A percentile compares a stretch with the other conserved stretches of the same genome.
These are phyloP conservation scores for Threskiornis aethiopicus DNA, from an alignment of 2,797 vertebrate genomes.

Conservation along the genomic window DNA sequence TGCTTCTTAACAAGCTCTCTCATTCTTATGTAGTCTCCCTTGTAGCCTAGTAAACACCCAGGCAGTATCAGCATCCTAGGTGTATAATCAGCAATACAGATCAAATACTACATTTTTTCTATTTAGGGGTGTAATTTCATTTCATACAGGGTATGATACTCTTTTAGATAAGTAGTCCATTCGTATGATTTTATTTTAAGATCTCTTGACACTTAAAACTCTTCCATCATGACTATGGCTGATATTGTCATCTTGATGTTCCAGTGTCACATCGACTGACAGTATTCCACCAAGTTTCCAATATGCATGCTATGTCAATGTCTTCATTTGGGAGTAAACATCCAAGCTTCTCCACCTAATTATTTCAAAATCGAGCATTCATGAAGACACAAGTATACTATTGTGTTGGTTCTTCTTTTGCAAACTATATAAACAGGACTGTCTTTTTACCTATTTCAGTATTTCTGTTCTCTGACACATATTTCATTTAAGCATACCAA, in stretches of 20 bases:
- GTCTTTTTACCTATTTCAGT: not conserved
- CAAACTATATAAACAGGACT: not conserved
- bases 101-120: not conserved
- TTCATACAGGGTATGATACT: not conserved
- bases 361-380: not conserved
- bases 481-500: not conserved
- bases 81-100: not conserved
- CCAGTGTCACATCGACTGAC: rapidly evolving
- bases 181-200: not conserved
- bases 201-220: not conserved
- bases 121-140: not conserved
- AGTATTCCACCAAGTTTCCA: not conserved
- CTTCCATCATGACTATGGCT: not conserved
- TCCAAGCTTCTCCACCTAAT: not conserved
- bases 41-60: not conserved
- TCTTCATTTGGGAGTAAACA: not conserved
- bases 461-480: not conserved
- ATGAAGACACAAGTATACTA: not conserved
- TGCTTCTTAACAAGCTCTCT: not conserved
- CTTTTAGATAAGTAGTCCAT: not conserved
- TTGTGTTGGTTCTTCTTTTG: not conserved
- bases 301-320: not conserved
- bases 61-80: not conserved
- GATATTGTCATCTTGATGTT: not conserved
- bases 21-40: not conserved